Conservation (phyloP, 1,140 invertebrate species). For the Cardiocondyla obscurior region DNA sequence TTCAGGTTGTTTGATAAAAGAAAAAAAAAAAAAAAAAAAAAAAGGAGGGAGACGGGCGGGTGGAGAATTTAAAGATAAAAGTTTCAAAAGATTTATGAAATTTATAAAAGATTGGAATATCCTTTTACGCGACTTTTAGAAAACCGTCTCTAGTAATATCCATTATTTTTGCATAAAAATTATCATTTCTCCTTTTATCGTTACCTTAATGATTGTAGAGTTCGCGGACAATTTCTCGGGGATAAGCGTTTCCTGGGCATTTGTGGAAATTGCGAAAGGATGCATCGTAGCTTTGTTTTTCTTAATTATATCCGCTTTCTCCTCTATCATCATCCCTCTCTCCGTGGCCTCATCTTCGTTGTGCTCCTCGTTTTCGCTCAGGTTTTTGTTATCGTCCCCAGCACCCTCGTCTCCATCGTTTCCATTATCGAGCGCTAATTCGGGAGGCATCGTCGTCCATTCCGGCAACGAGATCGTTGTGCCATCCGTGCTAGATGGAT, state of each 20-base stretch:
- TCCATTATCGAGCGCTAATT: slow-evolving; percentile 35
- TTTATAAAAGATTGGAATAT: not conserved
- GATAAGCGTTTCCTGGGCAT: not conserved
- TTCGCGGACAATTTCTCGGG: slow-evolving; percentile 33
- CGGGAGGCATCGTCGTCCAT: slow-evolving; percentile 51
- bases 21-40: too few relatives aligned
- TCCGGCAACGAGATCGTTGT: slow-evolving; percentile 60
- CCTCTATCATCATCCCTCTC: slow-evolving; percentile 8
- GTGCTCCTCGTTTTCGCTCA: slow-evolving; percentile 34
- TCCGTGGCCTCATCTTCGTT: slow-evolving; percentile 5
- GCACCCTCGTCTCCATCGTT: slow-evolving; percentile 3
- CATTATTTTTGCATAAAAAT: not conserved
- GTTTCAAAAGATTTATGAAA: not conserved
- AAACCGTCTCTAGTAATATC: not conserved
- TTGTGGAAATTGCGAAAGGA: slow-evolving; percentile 22
- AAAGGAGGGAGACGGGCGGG: too few relatives aligned
- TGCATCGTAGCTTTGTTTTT: slow-evolving; percentile 45
- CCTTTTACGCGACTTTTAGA: not conserved
- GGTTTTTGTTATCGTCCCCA: slow-evolving; percentile 1
- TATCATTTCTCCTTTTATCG: not conserved
- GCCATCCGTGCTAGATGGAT: slow-evolving; percentile 62
- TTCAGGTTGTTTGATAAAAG: not conserved
- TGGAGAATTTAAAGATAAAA: not conserved
- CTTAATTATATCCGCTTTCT: slow-evolving; percentile 48
- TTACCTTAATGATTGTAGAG: slow-evolving; percentile 28